Base-by-base conservation (phyloP, 2,888 invertebrate genomes). In the Hemistola chrysoprasaria region DNA sequence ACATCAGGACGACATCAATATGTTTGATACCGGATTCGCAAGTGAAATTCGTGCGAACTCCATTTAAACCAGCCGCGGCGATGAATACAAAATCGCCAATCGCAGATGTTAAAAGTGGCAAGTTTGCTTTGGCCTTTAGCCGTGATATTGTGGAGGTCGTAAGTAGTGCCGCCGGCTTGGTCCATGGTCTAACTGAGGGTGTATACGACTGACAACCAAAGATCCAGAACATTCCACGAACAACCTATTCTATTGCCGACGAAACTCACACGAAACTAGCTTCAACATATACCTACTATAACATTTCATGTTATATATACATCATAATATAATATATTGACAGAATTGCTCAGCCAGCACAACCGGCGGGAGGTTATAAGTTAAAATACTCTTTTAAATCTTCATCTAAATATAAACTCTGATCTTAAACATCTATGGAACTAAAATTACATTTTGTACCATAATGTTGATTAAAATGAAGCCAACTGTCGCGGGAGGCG, bases 391-490 rank as follows among this genome's bases (percentile, higher is more conserved):
- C 20, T 58, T 58, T 67, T 67, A 67, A 64, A 59, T 62, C 66
- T 68, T 60, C 34, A 25, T 77, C 72, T 78, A 78, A 76, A 80
- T 82, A 83, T 83, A 83, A 78, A 79, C 81, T 84, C 83, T 85
- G 79, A 78, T 71, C 81, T 83, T 85, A 84, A 72, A 75, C 59
- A 62, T 73, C 81, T 86, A 86, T 83, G 78, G 79, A 84, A 83
- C 78, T 84, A 83, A 84, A 82, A 79, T 84, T 80, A 84, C 71
- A 71, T 73, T 85, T 86, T 86, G 85, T 86, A 86, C 85, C 85
- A 83, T 84, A 71, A 75, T 58, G 61, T 77, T 73, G 71, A 26
- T 62, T 79, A 75, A 82, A 82, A 80, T 78, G 71, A 83, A 81
- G 76, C 77, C 75, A 69, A 72, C 51, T 46, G 58, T 62, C 74